Base-by-base conservation (phyloP, 2,113 vertebrate species). In the Eleginops maclovinus region DNA sequence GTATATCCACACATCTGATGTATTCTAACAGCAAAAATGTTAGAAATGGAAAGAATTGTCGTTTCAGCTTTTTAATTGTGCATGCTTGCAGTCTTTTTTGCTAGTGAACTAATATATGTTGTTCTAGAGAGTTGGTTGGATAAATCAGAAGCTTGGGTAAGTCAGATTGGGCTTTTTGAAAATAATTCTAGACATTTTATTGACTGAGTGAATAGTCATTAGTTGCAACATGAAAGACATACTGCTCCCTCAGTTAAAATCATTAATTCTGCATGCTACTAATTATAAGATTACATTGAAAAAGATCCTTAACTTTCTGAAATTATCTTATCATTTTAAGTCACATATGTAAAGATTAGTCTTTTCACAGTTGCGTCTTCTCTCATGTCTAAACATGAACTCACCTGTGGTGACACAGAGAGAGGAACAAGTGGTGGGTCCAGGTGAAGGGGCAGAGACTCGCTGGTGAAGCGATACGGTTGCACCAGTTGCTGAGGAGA, bases 351-450 rank as follows among this genome's bases (percentile, higher is more conserved):
- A 15, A 16, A 69, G 9, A 66, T 10, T 5, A 47, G 46, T 55
- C 36, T 51, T 46, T 43, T 19, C 44, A 43, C 22, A 21, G 11
- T 9, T 2, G 8, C 56, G 4, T 12, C 24, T 31, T 46, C 9
- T 31, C 40, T 9, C 0, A 5, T 26, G 12, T 49, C 4, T 15
- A 28, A 1, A 19, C 22, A 41, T 22, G 19, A 16, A 56, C 87
- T 82, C 43, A 93, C 92, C 44, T 92, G 92, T 77, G 88, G 80
- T 22, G 88, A 77, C 44, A 89, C 68, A 41, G 89, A 69, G 28
- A 90, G 77, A 3, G 84, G 75, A 40, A 60, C 46, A 1, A 89
- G 83, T 9, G 87, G 22, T 3, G 87, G 75, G 40, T 93, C 92
- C 78, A 92, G 80, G 75, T 91, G 91, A 36, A 88, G 84, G 60